Base-by-base conservation (phyloP, 2,113 vertebrate species). In the Amazona vittata region DNA sequence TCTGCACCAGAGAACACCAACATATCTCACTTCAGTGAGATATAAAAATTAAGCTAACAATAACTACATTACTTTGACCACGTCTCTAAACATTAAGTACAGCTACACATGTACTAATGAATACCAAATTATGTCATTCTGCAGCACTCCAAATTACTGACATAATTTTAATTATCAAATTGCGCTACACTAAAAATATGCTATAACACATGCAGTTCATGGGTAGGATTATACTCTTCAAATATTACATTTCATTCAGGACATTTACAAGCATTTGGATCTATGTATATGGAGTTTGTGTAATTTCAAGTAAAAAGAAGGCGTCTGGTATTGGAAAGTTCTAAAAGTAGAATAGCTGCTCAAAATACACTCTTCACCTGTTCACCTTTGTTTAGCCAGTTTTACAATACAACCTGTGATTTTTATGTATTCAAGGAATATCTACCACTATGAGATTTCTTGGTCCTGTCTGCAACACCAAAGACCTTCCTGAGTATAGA, bases 131-230 rank as follows among this genome's bases (percentile, higher is more conserved):
- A 43, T 41, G 21, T 53, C 46, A 46, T 37, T 93, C 9, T 26
- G 28, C 67, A 75, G 21, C 57, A 88, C 77, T 74, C 41, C 77
- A 84, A 57, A 90, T 49, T 80, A 80, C 35, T 90, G 43, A 94
- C 43, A 73, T 33, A 76, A 94, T 83, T 86, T 83, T 82, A 97
- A 89, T 90, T 63, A 53, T 89, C 83, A 85, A 92, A 70, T 89
- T 63, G 16, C 64, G 76, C 53, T 85, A 22, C 69, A 50, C 12
- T 46, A 41, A 82, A 85, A 86, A 95, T 89, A 91, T 50, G 15
- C 33, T 87, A 89, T 69, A 97, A 91, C 21, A 84, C 39, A 95
- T 43, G 22, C 63, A 50, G 17, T 59, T 86, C 59, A 33, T 31
- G 3, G 25, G 28, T 15, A 59, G 19, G 68, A 17, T 50, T 57